A percentile compares a stretch with the other conserved stretches of the same genome.
Conservation (phyloP, 2,113 vertebrate genomes). For the Corydoras sp. region DNA sequence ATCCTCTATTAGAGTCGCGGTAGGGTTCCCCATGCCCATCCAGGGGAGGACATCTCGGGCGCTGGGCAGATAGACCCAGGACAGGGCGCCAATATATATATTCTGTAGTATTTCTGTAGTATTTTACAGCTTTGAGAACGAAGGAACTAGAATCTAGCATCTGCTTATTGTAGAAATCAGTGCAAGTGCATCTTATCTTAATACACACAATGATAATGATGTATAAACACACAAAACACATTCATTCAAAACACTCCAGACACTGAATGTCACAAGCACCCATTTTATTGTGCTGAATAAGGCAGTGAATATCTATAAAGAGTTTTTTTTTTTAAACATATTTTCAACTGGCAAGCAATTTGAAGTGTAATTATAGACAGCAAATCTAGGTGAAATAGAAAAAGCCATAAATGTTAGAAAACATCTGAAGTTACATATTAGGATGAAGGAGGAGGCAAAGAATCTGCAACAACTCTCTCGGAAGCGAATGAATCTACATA, state of each 20-base stretch:
- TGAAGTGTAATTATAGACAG: slow-evolving; percentile 78
- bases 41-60: too few species aligned
- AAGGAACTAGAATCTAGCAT: too few species aligned
- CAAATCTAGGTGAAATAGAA: slow-evolving; percentile 68
- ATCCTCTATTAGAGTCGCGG: too few species aligned
- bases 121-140: too few species aligned
- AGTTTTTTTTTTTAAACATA: slow-evolving; percentile 49
- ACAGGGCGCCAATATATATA: too few species aligned
- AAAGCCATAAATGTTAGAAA: slow-evolving; percentile 74
- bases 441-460: slow-evolving; percentile 38
- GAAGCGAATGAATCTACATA: too few species aligned
- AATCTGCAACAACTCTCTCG: slow-evolving; percentile 56
- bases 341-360: slow-evolving; percentile 77
- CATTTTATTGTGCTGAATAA: slow-evolving; percentile 93
- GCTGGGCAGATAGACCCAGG: too few species aligned
- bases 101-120: too few species aligned
- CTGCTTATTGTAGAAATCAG: too few species aligned
- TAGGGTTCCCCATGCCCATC: too few species aligned
- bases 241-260: neutral
- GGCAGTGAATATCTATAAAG: slow-evolving; percentile 84
- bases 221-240: slow-evolving; percentile 2
- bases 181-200: too few species aligned
- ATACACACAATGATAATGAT: too few species aligned
- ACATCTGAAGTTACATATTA: slow-evolving; percentile 58
- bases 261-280: slow-evolving; percentile 72